These are phyloP conservation scores for Lamellibrachia satsuma DNA, from an alignment of 2,888 invertebrate genomes.

Conservation along the genomic window DNA sequence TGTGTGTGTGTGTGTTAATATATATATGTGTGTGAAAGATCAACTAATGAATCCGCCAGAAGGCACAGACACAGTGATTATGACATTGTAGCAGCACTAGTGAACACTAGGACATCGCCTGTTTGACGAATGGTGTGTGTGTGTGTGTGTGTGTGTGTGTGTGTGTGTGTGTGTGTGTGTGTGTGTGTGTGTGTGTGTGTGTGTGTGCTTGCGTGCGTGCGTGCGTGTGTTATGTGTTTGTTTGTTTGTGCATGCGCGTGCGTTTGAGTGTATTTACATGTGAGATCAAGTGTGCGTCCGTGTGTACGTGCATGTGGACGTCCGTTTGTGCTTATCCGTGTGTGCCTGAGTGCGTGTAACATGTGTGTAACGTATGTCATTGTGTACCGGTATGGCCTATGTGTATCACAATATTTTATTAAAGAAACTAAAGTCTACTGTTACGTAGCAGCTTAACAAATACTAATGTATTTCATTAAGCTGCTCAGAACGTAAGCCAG, in stretches of 20 bases:
- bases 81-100: too few species aligned
- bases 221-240: background rate
- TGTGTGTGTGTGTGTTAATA: background rate
- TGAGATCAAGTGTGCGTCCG: background rate
- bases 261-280: background rate
- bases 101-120: too few species aligned
- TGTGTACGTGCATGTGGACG: background rate
- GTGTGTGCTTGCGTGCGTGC: background rate
- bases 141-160: background rate
- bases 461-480: too few species aligned
- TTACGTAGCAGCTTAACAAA: too few species aligned
- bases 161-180: constrained; percentile 14
- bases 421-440: too few species aligned
- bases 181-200: background rate
- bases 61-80: too few species aligned
- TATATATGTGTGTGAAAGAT: background rate
- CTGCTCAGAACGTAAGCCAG: too few species aligned
- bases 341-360: background rate
- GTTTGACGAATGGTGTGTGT: too few species aligned
- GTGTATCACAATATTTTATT: too few species aligned
- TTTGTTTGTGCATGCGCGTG: background rate
- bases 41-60: too few species aligned
- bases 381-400: too few species aligned
- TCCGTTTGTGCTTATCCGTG: background rate
- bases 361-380: too few species aligned